Percentiles rank a stretch among this genome's conserved stretches.
Evolutionary conservation across 2,888 invertebrate species (phyloP).

Genomic region (Punctoribates punctum): DNA sequence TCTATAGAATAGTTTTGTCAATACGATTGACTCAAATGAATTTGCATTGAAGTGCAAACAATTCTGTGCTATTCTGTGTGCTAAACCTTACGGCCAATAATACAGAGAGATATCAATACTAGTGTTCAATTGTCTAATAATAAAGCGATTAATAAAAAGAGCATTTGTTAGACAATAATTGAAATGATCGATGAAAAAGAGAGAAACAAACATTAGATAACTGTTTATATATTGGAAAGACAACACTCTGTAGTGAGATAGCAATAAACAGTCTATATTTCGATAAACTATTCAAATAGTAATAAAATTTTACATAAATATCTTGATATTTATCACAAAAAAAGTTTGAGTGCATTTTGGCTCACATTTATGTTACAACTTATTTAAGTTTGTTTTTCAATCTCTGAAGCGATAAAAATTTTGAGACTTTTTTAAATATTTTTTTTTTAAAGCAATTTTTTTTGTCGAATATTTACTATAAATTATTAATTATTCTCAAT

Average conservation of each 20-base stretch:
- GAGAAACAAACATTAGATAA: neutral
- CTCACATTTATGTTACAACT: conserved; percentile 8
- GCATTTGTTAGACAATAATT: neutral
- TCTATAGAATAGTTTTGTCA: too few relatives aligned
- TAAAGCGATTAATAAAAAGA: too few relatives aligned
- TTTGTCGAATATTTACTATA: neutral
- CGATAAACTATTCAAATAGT: conserved; percentile 17
- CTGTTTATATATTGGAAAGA: conserved; percentile 24
- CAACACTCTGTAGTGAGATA: conserved; percentile 34
- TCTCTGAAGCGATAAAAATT: too few relatives aligned
- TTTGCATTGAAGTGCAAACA: too few relatives aligned
- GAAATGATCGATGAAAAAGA: neutral
- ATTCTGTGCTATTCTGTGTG: too few relatives aligned
- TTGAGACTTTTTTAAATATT: neutral
- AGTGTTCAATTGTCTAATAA: too few relatives aligned
- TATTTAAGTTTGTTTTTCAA: neutral
- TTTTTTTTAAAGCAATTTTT: neutral
- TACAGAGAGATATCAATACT: too few relatives aligned
- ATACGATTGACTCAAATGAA: too few relatives aligned
- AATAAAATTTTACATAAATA: conserved; percentile 35
- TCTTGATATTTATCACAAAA: conserved; percentile 27
- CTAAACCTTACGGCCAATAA: too few relatives aligned
- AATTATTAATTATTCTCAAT: neutral
- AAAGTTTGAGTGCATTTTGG: conserved; percentile 25
- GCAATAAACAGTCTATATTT: neutral